Evolutionary conservation across 2,113 vertebrate species (phyloP).

Genomic region (Stigmatopora nigra): DNA sequence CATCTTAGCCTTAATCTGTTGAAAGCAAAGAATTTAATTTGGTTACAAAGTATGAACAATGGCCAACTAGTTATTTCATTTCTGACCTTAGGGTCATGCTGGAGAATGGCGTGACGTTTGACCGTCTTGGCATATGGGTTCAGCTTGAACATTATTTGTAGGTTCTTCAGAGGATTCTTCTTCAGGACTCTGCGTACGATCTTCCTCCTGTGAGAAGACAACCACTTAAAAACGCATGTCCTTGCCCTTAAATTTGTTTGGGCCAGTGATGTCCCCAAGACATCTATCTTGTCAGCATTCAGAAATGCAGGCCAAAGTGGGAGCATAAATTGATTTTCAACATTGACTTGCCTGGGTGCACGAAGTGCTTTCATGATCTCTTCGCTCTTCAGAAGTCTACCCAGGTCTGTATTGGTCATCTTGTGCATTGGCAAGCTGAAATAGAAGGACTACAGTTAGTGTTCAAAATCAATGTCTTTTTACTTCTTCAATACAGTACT

Average conservation of each 20-base stretch:
- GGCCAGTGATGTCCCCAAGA: conserved; percentile 47
- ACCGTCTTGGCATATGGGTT: conserved; percentile 94
- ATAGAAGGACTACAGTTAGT: background rate
- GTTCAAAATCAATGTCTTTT: too few relatives aligned
- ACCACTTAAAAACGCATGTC: background rate
- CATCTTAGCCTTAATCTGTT: conserved; percentile 71
- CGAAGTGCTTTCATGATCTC: conserved; percentile 91
- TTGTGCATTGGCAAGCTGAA: conserved; percentile 93
- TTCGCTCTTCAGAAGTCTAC: conserved; percentile 90
- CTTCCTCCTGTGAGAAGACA: conserved; percentile 76
- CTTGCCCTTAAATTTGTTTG: background rate
- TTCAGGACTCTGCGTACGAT: conserved; percentile 87
- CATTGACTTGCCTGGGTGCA: conserved; percentile 76
- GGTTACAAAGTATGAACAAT: background rate
- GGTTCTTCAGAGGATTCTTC: conserved; percentile 97
- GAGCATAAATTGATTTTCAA: conserved; percentile 2
- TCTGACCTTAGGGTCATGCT: conserved; percentile 80
- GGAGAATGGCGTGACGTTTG: conserved; percentile 84
- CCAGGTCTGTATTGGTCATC: conserved; percentile 95
- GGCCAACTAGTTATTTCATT: background rate
- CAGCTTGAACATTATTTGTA: conserved; percentile 93
- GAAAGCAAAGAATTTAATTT: background rate
- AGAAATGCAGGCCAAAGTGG: conserved; percentile 74
- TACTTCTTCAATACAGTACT: conserved; percentile 60
- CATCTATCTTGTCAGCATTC: conserved; percentile 65